A percentile compares a stretch with the other conserved stretches of the same genome.
Conservation (phyloP, 2,797 vertebrate genomes). For the Danio albolineatus region DNA sequence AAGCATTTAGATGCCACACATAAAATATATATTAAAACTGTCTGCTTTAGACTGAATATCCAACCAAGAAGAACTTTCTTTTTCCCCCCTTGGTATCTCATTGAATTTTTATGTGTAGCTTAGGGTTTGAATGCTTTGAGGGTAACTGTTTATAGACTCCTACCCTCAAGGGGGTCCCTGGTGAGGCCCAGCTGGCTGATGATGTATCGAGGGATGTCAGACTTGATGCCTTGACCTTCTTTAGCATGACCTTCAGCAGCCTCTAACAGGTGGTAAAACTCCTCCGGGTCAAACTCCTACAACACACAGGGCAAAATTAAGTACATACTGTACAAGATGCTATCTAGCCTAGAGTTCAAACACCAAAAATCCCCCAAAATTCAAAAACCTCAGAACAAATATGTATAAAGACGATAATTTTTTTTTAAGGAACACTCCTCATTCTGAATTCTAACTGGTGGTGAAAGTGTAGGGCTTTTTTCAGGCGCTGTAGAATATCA, state of each 20-base stretch:
- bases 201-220: conserved; percentile 96
- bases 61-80: too few species aligned
- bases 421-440: too few species aligned
- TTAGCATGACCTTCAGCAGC: conserved; percentile 97
- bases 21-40: too few species aligned
- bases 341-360: not conserved
- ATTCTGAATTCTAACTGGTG: too few species aligned
- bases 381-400: not conserved
- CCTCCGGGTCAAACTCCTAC: conserved; percentile 97
- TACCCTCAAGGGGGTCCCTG: conserved; percentile 94
- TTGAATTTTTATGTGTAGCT: not conserved
- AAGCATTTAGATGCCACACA: not conserved
- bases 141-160: conserved; percentile 45
- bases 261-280: conserved; percentile 97
- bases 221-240: conserved; percentile 96
- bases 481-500: too few species aligned
- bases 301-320: conserved; percentile 8
- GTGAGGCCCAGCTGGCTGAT: conserved; percentile 97
- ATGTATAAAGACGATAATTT: not conserved
- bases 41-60: not conserved
- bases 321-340: not conserved
- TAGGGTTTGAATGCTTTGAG: not conserved
- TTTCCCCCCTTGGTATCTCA: not conserved
- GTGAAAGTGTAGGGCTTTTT: too few species aligned
- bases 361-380: too few species aligned